These are phyloP conservation scores for Calephelis virginiensis DNA, from an alignment of 1,140 invertebrate species.

Conservation along the genomic window DNA sequence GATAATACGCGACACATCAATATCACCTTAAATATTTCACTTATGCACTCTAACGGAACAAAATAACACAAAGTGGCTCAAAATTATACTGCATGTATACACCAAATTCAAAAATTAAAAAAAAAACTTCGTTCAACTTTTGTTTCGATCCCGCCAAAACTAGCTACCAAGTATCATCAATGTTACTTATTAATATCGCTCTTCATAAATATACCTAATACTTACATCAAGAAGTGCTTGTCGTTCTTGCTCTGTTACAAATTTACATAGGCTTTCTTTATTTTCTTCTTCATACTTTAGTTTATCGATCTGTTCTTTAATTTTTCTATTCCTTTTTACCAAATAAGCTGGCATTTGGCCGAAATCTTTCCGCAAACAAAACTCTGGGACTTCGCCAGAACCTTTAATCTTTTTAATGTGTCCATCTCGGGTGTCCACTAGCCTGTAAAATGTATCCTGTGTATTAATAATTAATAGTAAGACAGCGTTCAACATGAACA, in stretches of 20 bases:
- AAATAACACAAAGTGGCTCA: too few relatives aligned
- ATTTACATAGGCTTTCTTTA: conserved; percentile 63
- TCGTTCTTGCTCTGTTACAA: conserved; percentile 55
- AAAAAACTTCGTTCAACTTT: too few relatives aligned
- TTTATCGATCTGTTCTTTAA: conserved; percentile 49
- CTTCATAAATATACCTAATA: conserved; percentile 1
- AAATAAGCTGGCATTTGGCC: conserved; percentile 66
- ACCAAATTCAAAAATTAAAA: too few relatives aligned
- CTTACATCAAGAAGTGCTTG: conserved; percentile 54
- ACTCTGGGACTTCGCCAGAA: conserved; percentile 68
- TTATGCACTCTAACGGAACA: too few relatives aligned
- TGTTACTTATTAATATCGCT: too few relatives aligned
- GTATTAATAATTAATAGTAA: conserved; percentile 7
- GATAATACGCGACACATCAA: too few relatives aligned
- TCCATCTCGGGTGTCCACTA: conserved; percentile 70
- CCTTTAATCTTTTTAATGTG: conserved; percentile 69
- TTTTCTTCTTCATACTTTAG: conserved; percentile 51
- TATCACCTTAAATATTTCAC: too few relatives aligned
- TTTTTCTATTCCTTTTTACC: conserved; percentile 54
- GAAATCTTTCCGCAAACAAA: conserved; percentile 60
- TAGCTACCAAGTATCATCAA: too few relatives aligned
- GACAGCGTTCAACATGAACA: too few relatives aligned
- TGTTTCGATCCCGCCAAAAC: too few relatives aligned
- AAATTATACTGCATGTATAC: too few relatives aligned
- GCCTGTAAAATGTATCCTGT: conserved; percentile 30